These are phyloP conservation scores for Scalopus aquaticus DNA, from an alignment of 2,113 vertebrate genomes.

Conservation along the genomic window DNA sequence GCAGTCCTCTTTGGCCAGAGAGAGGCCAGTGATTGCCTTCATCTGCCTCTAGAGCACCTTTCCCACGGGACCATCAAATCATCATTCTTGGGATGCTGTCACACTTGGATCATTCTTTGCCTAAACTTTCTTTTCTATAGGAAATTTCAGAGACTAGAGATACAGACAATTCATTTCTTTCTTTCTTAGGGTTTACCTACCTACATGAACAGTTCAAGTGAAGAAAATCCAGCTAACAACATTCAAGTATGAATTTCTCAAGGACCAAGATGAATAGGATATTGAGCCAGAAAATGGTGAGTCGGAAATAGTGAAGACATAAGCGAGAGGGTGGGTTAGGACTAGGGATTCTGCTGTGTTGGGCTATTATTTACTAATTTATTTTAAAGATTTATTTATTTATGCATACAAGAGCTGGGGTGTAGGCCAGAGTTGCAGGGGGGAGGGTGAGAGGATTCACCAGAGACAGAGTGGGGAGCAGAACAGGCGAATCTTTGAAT, in stretches of 20 bases:
- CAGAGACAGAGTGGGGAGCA: no score
- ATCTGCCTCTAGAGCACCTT: not conserved
- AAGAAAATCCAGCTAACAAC: not conserved
- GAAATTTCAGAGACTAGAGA: constrained; percentile 19
- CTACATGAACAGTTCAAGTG: not conserved
- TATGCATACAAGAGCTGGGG: no score
- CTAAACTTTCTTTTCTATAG: not conserved
- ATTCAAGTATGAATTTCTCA: not conserved
- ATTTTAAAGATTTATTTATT: no score
- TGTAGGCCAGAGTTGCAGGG: no score
- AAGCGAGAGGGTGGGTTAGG: not conserved
- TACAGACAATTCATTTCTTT: not conserved
- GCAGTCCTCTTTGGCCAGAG: not conserved
- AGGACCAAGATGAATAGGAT: not conserved
- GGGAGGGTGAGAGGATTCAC: no score
- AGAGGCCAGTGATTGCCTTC: not conserved
- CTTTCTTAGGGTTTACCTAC: not conserved
- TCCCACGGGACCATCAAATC: not conserved
- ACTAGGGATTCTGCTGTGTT: no score
- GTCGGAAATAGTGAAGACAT: not conserved
- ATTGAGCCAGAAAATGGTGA: not conserved
- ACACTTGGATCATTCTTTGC: not conserved
- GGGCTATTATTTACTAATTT: no score
- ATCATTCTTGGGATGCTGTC: not conserved
- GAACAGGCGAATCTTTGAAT: no score